Base-by-base conservation (phyloP, 2,113 vertebrate species). In the Cichladusa arquata region DNA sequence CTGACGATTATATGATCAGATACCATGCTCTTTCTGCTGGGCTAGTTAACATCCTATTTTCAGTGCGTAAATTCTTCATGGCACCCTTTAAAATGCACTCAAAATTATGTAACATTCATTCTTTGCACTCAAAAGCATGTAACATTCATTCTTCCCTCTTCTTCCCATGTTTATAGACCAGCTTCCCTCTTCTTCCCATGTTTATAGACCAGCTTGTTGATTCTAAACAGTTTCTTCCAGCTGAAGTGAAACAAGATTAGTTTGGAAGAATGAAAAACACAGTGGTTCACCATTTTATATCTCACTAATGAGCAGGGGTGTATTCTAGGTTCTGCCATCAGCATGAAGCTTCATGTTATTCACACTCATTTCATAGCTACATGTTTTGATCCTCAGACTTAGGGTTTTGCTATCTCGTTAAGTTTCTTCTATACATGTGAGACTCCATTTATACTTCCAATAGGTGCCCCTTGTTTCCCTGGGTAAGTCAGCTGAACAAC, bases 11-110 rank as follows among this genome's bases (percentile, higher is more conserved):
- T 93, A 50, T 76, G 92, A 95, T 96, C 93, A 97, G 97, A 97
- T 95, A 96, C 92, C 58, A 74, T 84, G 74, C 93, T 97, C 79
- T 94, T 97, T 98, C 97, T 96, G 91, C 96, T 97, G 96, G 93
- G 73, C 48, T 97, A 94, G 93, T 64, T 92, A 96, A 80, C 91
- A 92, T 91, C 33, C 81, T 90, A 91, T 85, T 96, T 98, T 91
- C 88, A 95, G 56, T 69, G 83, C 81, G 90, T 95, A 89, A 93
- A 95, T 96, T 97, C 94, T 95, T 94, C 80, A 81, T 67, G 57
- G 81, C 88, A 91, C 60, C 70, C 88, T 95, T 91, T 92, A 89
- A 97, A 96, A 93, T 96, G 89, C 80, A 94, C 81, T 83, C 81
- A 90, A 81, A 97, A 89, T 69, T 67, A 24, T 25, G 23, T 48